Conservation (phyloP, 2,797 vertebrate genomes). For the Sebastolobus altivelis region DNA sequence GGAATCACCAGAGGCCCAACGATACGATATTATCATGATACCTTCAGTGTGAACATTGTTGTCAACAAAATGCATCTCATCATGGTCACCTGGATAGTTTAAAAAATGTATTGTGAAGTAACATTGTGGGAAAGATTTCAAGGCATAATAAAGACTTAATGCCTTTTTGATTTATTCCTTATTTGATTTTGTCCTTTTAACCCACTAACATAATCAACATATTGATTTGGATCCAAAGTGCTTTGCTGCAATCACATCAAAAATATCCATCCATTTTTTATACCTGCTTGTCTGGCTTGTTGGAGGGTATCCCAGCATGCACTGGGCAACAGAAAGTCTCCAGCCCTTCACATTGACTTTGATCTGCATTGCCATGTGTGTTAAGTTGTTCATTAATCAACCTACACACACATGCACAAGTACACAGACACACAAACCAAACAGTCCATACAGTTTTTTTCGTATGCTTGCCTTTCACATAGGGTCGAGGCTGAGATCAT, state of each 20-base stretch:
- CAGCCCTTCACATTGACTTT: not conserved
- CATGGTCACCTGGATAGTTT: not conserved
- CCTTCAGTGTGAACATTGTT: too few species aligned
- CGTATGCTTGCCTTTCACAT: slow-evolving; percentile 29
- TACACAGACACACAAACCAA: not conserved
- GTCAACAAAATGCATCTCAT: too few species aligned
- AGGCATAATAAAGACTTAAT: not conserved
- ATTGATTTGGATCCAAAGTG: slow-evolving; percentile 18
- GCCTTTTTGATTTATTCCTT: not conserved
- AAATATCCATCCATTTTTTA: not conserved
- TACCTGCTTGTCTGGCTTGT: not conserved
- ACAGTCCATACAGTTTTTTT: not conserved
- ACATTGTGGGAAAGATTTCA: not conserved
- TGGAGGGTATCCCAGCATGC: not conserved
- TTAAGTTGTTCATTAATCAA: not conserved
- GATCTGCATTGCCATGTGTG: not conserved
- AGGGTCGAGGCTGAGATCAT: not conserved
- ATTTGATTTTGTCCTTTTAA: not conserved
- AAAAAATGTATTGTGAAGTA: not conserved
- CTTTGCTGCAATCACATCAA: not conserved
- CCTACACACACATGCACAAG: not conserved
- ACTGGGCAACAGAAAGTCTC: not conserved
- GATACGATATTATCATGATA: too few species aligned
- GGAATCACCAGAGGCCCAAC: too few species aligned
- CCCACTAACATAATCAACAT: not conserved